Conservation (phyloP, 2,888 invertebrate species). For the Lypha dubia region DNA sequence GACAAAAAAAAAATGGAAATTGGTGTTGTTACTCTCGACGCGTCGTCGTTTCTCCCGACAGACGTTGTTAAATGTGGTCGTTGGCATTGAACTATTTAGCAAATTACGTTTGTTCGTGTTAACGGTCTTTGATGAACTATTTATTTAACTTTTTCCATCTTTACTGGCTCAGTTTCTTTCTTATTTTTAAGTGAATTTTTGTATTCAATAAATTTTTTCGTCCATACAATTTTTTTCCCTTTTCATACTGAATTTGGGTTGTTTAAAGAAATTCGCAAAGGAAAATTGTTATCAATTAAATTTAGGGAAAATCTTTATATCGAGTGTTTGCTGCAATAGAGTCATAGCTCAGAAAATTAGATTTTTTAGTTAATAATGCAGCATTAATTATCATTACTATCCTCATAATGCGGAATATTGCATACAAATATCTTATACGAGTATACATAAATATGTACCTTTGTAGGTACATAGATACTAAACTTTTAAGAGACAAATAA, state of each 20-base stretch:
- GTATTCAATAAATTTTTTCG: slow-evolving; percentile 21
- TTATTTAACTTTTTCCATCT: slow-evolving; percentile 27
- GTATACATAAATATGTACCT: too few relatives aligned
- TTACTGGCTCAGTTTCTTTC: slow-evolving; percentile 14
- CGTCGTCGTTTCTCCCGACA: slow-evolving; percentile 3
- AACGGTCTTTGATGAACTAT: slow-evolving; percentile 57
- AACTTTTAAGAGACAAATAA: too few relatives aligned
- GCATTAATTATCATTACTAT: too few relatives aligned
- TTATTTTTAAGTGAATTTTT: slow-evolving; percentile 12
- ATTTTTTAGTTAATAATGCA: too few relatives aligned
- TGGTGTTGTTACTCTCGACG: slow-evolving; percentile 16
- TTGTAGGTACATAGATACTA: too few relatives aligned
- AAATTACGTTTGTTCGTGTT: slow-evolving; percentile 64
- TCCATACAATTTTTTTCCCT: not conserved
- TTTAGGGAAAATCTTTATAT: too few relatives aligned
- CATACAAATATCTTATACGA: too few relatives aligned
- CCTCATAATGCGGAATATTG: too few relatives aligned
- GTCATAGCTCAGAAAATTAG: too few relatives aligned
- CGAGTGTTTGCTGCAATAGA: too few relatives aligned
- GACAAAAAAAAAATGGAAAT: slow-evolving; percentile 24
- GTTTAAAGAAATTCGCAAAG: slow-evolving; percentile 11
- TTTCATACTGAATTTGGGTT: slow-evolving; percentile 26
- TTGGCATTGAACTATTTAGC: slow-evolving; percentile 70
- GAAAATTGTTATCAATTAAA: too few relatives aligned
- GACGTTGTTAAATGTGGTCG: slow-evolving; percentile 52